These are phyloP conservation scores for Apotomis capreana DNA, from an alignment of 2,888 invertebrate genomes.

Conservation along the genomic window DNA sequence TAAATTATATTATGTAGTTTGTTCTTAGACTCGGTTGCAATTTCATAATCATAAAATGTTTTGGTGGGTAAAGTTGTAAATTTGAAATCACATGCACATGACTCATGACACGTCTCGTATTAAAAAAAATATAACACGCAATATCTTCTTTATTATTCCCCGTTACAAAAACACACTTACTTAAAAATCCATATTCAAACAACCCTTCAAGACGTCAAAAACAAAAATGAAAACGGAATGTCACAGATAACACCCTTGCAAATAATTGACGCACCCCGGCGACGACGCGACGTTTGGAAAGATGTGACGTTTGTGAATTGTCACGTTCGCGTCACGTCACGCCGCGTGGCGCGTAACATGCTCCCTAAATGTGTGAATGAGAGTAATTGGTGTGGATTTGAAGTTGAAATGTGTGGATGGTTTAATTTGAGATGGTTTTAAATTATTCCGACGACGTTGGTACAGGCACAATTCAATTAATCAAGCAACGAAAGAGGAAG, in stretches of 20 bases:
- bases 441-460: background rate
- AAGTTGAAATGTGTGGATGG: conserved; percentile 17
- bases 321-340: conserved; percentile 60
- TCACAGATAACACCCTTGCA: conserved; percentile 43
- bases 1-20: no score
- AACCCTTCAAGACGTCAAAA: conserved; percentile 37
- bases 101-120: no score
- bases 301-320: conserved; percentile 46
- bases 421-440: conserved; percentile 14
- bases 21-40: no score
- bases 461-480: background rate
- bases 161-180: conserved; percentile 4
- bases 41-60: no score
- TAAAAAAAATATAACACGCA: background rate
- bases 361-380: conserved; percentile 35
- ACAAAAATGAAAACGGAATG: conserved; percentile 37
- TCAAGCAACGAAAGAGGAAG: background rate
- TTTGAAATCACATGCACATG: no score
- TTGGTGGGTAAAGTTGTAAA: no score
- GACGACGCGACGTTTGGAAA: conserved; percentile 44
- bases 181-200: conserved; percentile 26
- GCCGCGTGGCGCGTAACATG: conserved; percentile 59
- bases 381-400: conserved; percentile 33
- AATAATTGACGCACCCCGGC: conserved; percentile 47
- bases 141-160: conserved; percentile 2